These are phyloP conservation scores for Puma concolor DNA, from an alignment of 2,113 vertebrate genomes.

Conservation along the genomic window DNA sequence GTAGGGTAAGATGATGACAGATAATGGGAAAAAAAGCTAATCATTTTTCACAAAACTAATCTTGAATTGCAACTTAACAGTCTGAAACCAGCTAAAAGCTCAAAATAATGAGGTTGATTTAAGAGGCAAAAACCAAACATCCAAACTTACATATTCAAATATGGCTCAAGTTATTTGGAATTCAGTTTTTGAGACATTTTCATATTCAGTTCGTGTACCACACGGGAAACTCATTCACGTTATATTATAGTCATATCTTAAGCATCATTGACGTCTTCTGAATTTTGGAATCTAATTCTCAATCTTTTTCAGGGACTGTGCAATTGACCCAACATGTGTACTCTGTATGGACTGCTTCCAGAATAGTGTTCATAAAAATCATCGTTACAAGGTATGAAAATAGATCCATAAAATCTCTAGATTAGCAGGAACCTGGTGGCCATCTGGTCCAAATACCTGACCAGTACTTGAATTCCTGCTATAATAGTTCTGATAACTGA, in stretches of 20 bases:
- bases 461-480: background rate
- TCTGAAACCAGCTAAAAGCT: conserved; percentile 13
- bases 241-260: conserved; percentile 40
- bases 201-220: background rate
- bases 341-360: conserved; percentile 99
- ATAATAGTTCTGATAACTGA: background rate
- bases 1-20: background rate
- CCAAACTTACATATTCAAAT: background rate
- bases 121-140: conserved; percentile 29
- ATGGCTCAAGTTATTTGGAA: conserved; percentile 31
- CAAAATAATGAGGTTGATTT: conserved; percentile 15
- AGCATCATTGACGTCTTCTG: conserved; percentile 5
- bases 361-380: conserved; percentile 96
- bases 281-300: conserved; percentile 61
- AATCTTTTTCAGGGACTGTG: conserved; percentile 95
- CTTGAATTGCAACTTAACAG: conserved; percentile 16
- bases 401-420: conserved; percentile 19
- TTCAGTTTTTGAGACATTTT: conserved; percentile 39
- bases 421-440: conserved; percentile 2
- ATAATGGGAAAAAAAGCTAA: background rate
- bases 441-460: conserved; percentile 14
- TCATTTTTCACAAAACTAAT: background rate
- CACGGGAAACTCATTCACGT: conserved; percentile 12
- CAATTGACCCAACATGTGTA: conserved; percentile 98
- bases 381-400: conserved; percentile 95